Percentiles rank a stretch among this genome's conserved stretches.
These are phyloP conservation scores for Chionoecetes opilio DNA, from an alignment of 1,140 invertebrate species.

Conservation along the genomic window DNA sequence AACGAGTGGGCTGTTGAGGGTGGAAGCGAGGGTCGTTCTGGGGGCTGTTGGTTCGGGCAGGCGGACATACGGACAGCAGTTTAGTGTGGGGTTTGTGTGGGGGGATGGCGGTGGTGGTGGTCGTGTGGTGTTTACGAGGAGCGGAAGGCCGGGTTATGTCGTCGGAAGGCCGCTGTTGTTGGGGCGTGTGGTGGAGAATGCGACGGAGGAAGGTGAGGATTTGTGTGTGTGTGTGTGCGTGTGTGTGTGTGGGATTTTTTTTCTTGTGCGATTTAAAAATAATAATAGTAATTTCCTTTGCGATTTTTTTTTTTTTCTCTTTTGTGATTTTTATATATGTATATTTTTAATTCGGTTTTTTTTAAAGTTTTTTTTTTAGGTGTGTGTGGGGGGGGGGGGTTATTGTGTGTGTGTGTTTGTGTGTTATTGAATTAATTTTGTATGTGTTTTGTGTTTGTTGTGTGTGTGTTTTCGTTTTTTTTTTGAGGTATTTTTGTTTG, in stretches of 20 bases:
- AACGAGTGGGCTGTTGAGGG: conserved; percentile 51
- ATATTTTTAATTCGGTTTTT: background rate
- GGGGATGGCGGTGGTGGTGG: background rate
- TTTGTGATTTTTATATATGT: background rate
- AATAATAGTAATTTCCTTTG: too few relatives aligned
- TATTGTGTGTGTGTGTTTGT: too few relatives aligned
- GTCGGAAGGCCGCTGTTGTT: conserved; percentile 71
- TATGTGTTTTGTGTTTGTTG: too few relatives aligned
- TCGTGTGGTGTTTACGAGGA: conserved; percentile 67
- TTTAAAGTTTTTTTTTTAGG: too few relatives aligned
- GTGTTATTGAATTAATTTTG: too few relatives aligned
- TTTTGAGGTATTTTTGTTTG: too few relatives aligned
- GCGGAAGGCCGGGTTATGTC: conserved; percentile 75
- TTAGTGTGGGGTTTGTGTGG: conserved; percentile 63
- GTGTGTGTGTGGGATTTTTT: background rate
- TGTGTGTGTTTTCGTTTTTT: too few relatives aligned
- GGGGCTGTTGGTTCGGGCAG: background rate
- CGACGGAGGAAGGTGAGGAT: conserved; percentile 78
- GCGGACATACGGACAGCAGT: conserved; percentile 51
- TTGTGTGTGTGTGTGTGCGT: background rate
- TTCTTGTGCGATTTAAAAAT: too few relatives aligned
- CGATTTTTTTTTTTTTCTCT: background rate
- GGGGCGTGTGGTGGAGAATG: conserved; percentile 58
- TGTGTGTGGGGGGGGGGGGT: too few relatives aligned
- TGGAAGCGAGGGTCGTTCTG: conserved; percentile 49